Evolutionary conservation across 2,113 vertebrate genomes (phyloP).

Genomic region (Grus americana): DNA sequence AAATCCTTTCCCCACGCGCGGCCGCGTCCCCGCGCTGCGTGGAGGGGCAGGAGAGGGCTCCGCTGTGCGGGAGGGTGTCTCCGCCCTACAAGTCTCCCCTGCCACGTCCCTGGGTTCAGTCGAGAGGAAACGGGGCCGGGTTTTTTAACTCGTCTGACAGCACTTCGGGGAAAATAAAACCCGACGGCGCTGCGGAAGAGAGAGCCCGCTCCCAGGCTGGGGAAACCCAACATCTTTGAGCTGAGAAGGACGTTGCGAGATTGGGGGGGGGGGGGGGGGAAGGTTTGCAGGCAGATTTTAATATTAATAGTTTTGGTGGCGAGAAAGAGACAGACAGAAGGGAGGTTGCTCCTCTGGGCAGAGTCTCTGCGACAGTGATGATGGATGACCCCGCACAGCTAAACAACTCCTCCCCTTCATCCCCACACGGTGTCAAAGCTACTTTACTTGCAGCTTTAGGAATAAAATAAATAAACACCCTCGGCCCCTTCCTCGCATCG

Average conservation of each 20-base stretch:
- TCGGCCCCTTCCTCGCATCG: conserved; percentile 58
- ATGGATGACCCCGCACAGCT: conserved; percentile 93
- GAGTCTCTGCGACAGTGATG: conserved; percentile 94
- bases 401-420: conserved; percentile 90
- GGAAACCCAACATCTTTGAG: background rate
- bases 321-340: conserved; percentile 89
- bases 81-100: background rate
- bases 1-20: background rate
- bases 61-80: background rate
- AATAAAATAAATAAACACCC: conserved; percentile 83
- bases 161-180: background rate
- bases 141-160: background rate
- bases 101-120: background rate
- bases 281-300: conserved; percentile 82
- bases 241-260: background rate
- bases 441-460: conserved; percentile 85
- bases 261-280: background rate
- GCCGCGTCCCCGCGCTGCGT: background rate
- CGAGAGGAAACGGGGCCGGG: background rate
- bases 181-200: background rate
- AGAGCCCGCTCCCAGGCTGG: background rate
- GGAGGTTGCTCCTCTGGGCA: conserved; percentile 90
- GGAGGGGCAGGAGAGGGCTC: background rate
- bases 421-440: conserved; percentile 86
- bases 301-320: conserved; percentile 93